Conservation (phyloP, 2,113 vertebrate species). For the Pterocles burchelli region DNA sequence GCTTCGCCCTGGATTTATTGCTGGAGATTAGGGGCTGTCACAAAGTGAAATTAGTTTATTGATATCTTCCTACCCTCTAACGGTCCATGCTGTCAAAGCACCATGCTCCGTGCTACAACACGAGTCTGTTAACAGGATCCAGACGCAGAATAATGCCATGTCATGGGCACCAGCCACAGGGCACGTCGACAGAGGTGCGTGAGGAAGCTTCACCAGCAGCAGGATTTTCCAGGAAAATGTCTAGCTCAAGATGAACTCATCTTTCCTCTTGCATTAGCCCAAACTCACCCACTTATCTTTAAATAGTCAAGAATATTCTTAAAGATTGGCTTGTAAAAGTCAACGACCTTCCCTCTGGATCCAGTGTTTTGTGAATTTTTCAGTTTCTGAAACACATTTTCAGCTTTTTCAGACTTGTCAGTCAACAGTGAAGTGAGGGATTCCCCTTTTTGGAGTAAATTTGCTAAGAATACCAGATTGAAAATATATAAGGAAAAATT, state of each 20-base stretch:
- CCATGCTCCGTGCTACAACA: not conserved
- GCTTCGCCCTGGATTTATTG: not conserved
- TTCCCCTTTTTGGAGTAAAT: not conserved
- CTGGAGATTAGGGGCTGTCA: not conserved
- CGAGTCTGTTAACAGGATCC: not conserved
- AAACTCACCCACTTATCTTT: not conserved
- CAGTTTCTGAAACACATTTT: not conserved
- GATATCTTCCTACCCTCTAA: not conserved
- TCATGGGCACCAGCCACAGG: not conserved
- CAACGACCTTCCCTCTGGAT: not conserved
- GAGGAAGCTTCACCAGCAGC: not conserved
- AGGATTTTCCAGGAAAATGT: not conserved
- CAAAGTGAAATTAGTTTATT: slow-evolving; percentile 34
- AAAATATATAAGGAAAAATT: not conserved
- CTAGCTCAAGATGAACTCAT: not conserved
- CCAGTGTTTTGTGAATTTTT: not conserved
- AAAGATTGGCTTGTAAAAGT: not conserved
- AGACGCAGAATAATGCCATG: not conserved
- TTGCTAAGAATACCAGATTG: not conserved
- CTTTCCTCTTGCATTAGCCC: not conserved
- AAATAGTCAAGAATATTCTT: not conserved
- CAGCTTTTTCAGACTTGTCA: not conserved
- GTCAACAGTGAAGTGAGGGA: not conserved
- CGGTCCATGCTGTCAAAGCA: not conserved
- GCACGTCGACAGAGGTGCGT: not conserved